A percentile compares a stretch with the other conserved stretches of the same genome.
These are phyloP conservation scores for Hypomecis punctinalis DNA, from an alignment of 2,888 invertebrate genomes.

Conservation along the genomic window DNA sequence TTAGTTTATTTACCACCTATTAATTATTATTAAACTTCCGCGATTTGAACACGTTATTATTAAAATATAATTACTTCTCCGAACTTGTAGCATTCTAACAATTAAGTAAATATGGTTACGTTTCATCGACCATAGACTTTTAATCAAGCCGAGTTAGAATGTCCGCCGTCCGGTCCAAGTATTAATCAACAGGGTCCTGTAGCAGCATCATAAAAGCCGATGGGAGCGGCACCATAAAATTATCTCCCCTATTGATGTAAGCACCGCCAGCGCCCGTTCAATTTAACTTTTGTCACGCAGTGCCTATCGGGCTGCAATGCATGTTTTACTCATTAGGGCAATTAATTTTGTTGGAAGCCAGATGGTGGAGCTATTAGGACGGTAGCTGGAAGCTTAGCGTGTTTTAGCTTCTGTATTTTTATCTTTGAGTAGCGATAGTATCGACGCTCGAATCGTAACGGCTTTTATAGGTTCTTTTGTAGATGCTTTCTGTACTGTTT, in stretches of 20 bases:
- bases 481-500: too few relatives aligned
- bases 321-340: slow-evolving; percentile 66
- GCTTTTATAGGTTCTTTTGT: too few relatives aligned
- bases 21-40: too few relatives aligned
- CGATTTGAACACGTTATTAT: too few relatives aligned
- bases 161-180: slow-evolving; percentile 3
- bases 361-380: slow-evolving; percentile 17
- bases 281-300: slow-evolving; percentile 43
- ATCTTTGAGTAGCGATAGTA: too few relatives aligned
- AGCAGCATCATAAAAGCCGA: slow-evolving; percentile 20
- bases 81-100: too few relatives aligned
- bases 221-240: slow-evolving; percentile 30
- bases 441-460: too few relatives aligned
- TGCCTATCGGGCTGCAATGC: slow-evolving; percentile 40
- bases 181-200: slow-evolving; percentile 14
- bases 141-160: neutral
- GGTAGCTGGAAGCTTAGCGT: neutral
- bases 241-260: slow-evolving; percentile 35
- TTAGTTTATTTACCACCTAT: too few relatives aligned
- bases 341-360: slow-evolving; percentile 54
- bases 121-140: neutral
- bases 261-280: slow-evolving; percentile 22
- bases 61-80: too few relatives aligned
- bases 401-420: too few relatives aligned
- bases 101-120: neutral